A percentile compares a stretch with the other conserved stretches of the same genome.
Conservation (phyloP, 2,113 vertebrate species). For the Psittacula cyanocephala region DNA sequence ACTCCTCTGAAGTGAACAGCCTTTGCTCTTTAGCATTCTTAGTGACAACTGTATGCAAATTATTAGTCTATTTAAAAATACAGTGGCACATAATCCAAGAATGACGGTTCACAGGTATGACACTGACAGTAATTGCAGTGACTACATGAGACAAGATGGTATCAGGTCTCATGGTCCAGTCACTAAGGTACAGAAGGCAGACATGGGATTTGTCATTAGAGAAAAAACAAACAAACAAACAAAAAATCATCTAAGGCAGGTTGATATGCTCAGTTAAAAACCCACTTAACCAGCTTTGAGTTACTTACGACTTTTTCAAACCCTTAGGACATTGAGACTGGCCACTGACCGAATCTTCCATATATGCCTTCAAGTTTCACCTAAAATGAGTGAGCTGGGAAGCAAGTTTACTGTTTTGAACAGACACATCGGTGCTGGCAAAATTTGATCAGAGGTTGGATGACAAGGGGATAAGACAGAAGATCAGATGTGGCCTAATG, state of each 20-base stretch:
- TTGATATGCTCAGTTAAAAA: background rate
- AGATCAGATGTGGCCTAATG: background rate
- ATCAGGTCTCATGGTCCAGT: background rate
- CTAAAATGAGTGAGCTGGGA: background rate
- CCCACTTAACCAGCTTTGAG: background rate
- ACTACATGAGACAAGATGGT: background rate
- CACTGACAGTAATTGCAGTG: background rate
- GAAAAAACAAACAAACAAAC: too few relatives aligned
- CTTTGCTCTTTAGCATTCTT: background rate
- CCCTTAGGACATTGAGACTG: background rate
- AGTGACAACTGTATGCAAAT: background rate
- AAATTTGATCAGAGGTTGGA: background rate
- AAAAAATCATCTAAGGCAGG: background rate
- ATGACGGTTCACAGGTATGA: background rate
- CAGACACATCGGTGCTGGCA: accelerated
- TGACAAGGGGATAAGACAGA: background rate
- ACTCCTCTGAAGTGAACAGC: background rate
- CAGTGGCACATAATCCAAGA: background rate
- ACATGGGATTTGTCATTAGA: accelerated
- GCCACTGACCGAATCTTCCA: background rate
- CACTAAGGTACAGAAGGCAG: background rate
- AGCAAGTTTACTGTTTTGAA: background rate
- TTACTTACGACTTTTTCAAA: background rate
- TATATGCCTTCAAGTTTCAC: background rate
- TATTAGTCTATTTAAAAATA: background rate